phyloP scores from a whole-genome alignment of 2,888 invertebrate genomes.

The Microctonus aethiopoides region DNA sequence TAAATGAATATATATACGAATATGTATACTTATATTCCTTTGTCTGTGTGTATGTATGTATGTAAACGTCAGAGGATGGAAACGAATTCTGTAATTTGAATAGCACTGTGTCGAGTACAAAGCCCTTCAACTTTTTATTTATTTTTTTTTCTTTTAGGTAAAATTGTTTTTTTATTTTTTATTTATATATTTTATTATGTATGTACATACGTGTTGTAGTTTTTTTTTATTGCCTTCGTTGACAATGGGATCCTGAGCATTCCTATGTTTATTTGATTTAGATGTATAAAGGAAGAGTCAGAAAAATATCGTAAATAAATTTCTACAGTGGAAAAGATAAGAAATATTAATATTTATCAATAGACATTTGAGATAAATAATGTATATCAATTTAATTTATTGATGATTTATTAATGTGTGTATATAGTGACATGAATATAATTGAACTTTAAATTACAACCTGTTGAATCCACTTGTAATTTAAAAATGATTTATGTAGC shows the following conservation, averaged over 20 bases:
- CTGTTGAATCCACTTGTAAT: too few relatives aligned
- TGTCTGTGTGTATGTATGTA: background rate
- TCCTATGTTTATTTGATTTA: conserved; percentile 31
- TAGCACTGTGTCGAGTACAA: conserved; percentile 25
- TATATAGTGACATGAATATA: too few relatives aligned
- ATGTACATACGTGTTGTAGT: background rate
- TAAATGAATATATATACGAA: background rate
- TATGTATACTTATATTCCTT: background rate
- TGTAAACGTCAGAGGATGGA: background rate
- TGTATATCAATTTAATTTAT: too few relatives aligned
- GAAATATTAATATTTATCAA: too few relatives aligned
- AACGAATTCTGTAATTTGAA: conserved; percentile 36
- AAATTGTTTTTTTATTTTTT: conserved; percentile 24
- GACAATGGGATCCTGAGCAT: conserved; percentile 1
- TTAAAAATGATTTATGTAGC: too few relatives aligned
- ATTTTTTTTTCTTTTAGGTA: conserved; percentile 7
- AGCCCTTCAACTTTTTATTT: conserved; percentile 6
- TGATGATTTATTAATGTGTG: too few relatives aligned
- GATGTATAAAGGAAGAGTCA: background rate
- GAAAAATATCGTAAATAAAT: too few relatives aligned
- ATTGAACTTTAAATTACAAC: too few relatives aligned
- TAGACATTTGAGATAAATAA: too few relatives aligned
- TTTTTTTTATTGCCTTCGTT: conserved; percentile 10
- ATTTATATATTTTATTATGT: too few relatives aligned
- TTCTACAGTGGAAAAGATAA: too few relatives aligned